phyloP scores from a whole-genome alignment of 2,797 vertebrate genomes.

The Rachycentron canadum region DNA sequence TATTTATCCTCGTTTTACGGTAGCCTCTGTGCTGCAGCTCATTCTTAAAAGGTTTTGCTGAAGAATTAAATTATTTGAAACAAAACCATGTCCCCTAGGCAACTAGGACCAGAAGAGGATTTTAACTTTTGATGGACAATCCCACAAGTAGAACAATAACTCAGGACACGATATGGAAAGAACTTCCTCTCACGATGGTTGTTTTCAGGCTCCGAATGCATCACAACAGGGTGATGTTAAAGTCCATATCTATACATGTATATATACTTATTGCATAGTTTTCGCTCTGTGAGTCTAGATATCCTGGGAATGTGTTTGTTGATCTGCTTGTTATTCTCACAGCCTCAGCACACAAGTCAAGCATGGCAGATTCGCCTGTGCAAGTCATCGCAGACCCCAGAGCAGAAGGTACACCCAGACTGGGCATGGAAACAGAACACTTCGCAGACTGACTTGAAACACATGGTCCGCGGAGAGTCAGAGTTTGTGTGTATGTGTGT shows the following conservation, averaged over 20 bases:
- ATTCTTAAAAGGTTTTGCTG: background rate
- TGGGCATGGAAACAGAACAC: constrained; percentile 27
- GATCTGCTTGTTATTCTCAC: constrained; percentile 46
- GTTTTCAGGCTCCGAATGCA: background rate
- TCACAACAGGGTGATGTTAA: background rate
- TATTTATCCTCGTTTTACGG: constrained; percentile 18
- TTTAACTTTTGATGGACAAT: background rate
- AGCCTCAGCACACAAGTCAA: constrained; percentile 46
- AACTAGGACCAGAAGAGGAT: background rate
- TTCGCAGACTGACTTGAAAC: constrained; percentile 42
- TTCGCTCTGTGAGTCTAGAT: constrained; percentile 8
- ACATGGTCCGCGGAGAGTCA: background rate
- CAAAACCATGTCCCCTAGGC: background rate
- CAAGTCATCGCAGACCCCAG: constrained; percentile 43
- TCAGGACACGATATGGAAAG: background rate
- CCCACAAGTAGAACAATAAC: background rate
- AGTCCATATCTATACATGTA: background rate
- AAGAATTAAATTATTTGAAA: constrained; percentile 17
- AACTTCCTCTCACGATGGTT: background rate
- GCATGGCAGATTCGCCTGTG: constrained; percentile 43
- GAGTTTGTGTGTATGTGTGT: background rate
- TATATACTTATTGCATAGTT: background rate
- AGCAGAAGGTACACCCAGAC: constrained; percentile 31
- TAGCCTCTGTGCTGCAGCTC: background rate
- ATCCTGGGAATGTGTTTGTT: constrained; percentile 34